phyloP scores from a whole-genome alignment of 2,888 invertebrate genomes.

The Hydraecia micacea region DNA sequence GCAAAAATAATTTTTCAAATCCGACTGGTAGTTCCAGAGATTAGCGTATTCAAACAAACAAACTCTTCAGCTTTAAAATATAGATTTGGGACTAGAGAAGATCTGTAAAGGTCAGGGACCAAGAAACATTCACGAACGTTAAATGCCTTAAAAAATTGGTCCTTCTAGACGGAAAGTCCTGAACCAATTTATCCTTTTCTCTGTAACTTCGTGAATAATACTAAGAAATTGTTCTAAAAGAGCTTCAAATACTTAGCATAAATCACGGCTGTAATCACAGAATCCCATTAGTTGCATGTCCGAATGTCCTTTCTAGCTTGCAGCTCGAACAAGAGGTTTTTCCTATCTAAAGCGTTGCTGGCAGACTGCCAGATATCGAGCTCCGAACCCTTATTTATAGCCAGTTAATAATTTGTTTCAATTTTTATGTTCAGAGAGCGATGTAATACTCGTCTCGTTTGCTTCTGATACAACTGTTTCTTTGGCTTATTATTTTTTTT shows the following conservation, averaged over 20 bases:
- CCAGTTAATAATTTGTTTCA: conserved; percentile 87
- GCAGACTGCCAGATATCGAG: conserved; percentile 83
- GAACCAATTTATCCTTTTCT: conserved; percentile 43
- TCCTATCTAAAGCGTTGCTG: conserved; percentile 84
- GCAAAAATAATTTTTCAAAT: background rate
- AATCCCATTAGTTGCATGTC: conserved; percentile 79
- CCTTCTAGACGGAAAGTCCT: conserved; percentile 17
- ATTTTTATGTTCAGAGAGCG: conserved; percentile 74
- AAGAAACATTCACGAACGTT: background rate
- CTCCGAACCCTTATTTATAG: conserved; percentile 84
- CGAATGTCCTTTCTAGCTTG: conserved; percentile 74
- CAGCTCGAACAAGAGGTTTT: conserved; percentile 75
- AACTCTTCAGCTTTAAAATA: background rate
- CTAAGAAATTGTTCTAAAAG: conserved; percentile 57
- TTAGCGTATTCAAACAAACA: background rate
- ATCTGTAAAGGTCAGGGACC: background rate
- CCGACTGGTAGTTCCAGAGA: background rate
- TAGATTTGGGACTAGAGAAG: background rate
- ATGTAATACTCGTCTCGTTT: conserved; percentile 61
- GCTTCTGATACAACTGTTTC: conserved; percentile 52
- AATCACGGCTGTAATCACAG: conserved; percentile 74
- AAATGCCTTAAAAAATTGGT: conserved; percentile 8
- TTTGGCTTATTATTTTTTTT: conserved; percentile 38
- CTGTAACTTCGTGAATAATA: conserved; percentile 48
- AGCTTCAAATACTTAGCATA: conserved; percentile 68